These are phyloP conservation scores for Loris lydekkerianus DNA, from an alignment of 2,797 vertebrate species.

Conservation along the genomic window DNA sequence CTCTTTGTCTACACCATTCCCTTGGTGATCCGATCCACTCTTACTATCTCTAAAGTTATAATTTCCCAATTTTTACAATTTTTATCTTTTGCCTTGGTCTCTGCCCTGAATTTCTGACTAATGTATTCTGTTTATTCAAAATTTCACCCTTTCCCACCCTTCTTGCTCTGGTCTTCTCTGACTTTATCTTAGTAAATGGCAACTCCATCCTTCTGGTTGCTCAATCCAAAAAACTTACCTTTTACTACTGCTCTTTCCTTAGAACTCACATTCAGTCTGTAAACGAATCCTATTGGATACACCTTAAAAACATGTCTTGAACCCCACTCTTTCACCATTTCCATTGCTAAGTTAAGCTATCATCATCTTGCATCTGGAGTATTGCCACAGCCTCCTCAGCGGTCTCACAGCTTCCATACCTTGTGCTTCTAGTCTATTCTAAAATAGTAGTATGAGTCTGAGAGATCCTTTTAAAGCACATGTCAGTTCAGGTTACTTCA, in stretches of 20 bases:
- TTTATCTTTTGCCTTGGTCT: background rate
- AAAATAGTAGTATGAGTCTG: background rate
- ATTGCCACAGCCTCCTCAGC: background rate
- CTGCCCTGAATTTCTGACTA: background rate
- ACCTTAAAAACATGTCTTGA: background rate
- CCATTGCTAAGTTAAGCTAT: background rate
- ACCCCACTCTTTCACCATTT: background rate
- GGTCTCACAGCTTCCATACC: background rate
- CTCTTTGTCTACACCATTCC: background rate
- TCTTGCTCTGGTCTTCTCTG: background rate
- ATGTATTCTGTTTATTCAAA: background rate
- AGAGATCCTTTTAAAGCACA: background rate
- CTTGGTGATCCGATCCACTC: background rate
- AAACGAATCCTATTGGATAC: background rate
- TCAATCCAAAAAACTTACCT: background rate
- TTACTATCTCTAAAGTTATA: background rate
- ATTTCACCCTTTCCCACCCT: background rate
- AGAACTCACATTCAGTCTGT: background rate
- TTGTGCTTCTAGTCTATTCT: background rate
- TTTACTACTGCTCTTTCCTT: background rate
- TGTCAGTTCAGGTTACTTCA: background rate
- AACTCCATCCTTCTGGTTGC: background rate
- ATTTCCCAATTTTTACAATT: background rate
- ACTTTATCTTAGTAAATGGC: background rate
- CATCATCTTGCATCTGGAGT: background rate